A percentile compares a stretch with the other conserved stretches of the same genome.
These are phyloP conservation scores for Ips nitidus DNA, from an alignment of 1,140 invertebrate species.

Conservation along the genomic window DNA sequence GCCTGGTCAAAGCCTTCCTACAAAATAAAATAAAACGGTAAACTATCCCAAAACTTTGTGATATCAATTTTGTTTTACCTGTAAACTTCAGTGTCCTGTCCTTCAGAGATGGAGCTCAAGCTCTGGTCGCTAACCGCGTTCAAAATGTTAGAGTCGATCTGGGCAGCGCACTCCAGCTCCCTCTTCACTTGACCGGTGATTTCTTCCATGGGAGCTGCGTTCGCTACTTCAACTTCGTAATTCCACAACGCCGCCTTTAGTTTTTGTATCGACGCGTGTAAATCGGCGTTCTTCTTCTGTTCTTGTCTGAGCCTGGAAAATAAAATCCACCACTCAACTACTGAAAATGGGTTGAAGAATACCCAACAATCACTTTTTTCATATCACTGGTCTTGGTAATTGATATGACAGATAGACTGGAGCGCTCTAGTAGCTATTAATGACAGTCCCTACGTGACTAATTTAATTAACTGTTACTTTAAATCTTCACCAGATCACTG, in stretches of 20 bases:
- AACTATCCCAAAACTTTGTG: neutral
- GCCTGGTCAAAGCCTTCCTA: slow-evolving; percentile 46
- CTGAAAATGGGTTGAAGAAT: neutral
- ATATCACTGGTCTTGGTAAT: slow-evolving; percentile 1
- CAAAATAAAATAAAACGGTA: slow-evolving; percentile 29
- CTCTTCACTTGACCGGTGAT: slow-evolving; percentile 59
- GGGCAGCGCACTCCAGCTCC: slow-evolving; percentile 61
- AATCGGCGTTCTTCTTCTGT: slow-evolving; percentile 49
- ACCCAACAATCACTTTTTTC: too few species aligned
- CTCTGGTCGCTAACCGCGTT: slow-evolving; percentile 49
- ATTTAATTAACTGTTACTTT: too few species aligned
- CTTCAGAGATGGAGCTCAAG: slow-evolving; percentile 39
- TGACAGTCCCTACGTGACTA: too few species aligned
- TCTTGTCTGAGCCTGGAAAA: slow-evolving; percentile 47
- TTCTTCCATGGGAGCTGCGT: slow-evolving; percentile 57
- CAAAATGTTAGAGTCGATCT: slow-evolving; percentile 60
- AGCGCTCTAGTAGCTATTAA: too few species aligned
- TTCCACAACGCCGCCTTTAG: slow-evolving; percentile 44
- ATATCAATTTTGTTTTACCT: slow-evolving; percentile 18
- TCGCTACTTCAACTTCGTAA: slow-evolving; percentile 44
- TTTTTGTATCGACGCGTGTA: slow-evolving; percentile 50
- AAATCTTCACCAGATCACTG: too few species aligned
- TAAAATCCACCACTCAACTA: slow-evolving; percentile 3
- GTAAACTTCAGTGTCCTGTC: slow-evolving; percentile 37
- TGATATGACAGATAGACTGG: too few species aligned